These are phyloP conservation scores for Battus philenor DNA, from an alignment of 1,140 invertebrate genomes.

Conservation along the genomic window DNA sequence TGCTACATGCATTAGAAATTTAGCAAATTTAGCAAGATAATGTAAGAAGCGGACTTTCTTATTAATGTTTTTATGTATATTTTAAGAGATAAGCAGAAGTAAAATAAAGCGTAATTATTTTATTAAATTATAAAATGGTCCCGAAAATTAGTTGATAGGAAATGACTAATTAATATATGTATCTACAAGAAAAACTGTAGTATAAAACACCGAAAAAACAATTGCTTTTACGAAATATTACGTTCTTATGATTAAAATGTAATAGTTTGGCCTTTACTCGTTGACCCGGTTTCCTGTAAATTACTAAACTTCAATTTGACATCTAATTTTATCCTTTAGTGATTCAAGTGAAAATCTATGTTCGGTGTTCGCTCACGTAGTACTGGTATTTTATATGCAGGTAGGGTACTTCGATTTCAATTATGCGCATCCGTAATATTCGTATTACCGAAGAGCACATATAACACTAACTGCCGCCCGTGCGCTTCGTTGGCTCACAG, in stretches of 20 bases:
- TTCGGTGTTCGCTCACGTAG: slow-evolving; percentile 15
- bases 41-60: too few relatives aligned
- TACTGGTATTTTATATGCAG: slow-evolving; percentile 17
- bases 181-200: too few relatives aligned
- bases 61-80: too few relatives aligned
- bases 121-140: slow-evolving; percentile 1
- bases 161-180: background rate
- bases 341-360: slow-evolving; percentile 18
- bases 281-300: slow-evolving; percentile 4
- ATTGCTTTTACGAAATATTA: too few relatives aligned
- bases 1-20: too few relatives aligned
- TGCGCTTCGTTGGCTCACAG: slow-evolving; percentile 6
- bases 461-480: slow-evolving; percentile 8
- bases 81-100: too few relatives aligned
- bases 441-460: slow-evolving; percentile 16
- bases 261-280: background rate
- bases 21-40: too few relatives aligned
- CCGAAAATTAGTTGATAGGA: slow-evolving; percentile 1
- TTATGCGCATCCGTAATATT: slow-evolving; percentile 18
- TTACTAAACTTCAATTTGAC: slow-evolving; percentile 15
- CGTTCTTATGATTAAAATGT: slow-evolving; percentile 1
- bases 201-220: too few relatives aligned
- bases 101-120: too few relatives aligned
- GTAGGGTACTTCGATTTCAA: slow-evolving; percentile 17
- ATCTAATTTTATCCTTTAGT: slow-evolving; percentile 17